Evolutionary conservation across 1,140 invertebrate species (phyloP).

Genomic region (Gonatopus flavifemur): DNA sequence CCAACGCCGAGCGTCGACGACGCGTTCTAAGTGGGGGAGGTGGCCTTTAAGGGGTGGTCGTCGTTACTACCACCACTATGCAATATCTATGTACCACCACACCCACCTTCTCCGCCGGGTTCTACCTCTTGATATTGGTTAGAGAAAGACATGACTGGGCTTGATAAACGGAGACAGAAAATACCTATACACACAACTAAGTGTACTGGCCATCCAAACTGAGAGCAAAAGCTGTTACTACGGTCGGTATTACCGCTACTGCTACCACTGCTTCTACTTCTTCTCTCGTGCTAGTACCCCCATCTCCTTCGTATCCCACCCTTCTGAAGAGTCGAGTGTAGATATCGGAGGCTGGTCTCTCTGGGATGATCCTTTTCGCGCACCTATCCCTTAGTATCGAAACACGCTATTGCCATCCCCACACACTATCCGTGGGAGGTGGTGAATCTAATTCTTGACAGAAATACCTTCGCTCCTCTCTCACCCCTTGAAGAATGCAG

Average conservation of each 20-base stretch:
- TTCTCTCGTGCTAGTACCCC: conserved; percentile 17
- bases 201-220: conserved; percentile 41
- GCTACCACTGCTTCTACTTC: no score
- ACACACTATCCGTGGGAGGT: neutral
- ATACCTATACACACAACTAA: conserved; percentile 44
- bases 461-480: conserved; percentile 14
- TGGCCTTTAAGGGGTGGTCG: conserved; percentile 42
- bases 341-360: conserved; percentile 29
- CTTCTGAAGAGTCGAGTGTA: conserved; percentile 22
- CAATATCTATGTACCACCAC: neutral
- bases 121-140: no score
- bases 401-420: no score
- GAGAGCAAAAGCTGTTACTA: no score
- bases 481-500: conserved; percentile 21
- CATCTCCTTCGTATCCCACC: conserved; percentile 9
- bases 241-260: no score
- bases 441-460: conserved; percentile 28
- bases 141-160: no score
- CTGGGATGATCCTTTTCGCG: conserved; percentile 38
- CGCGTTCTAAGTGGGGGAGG: conserved; percentile 47
- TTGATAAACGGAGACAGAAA: conserved; percentile 26
- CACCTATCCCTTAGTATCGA: conserved; percentile 10
- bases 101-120: conserved; percentile 17
- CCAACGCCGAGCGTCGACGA: conserved; percentile 44
- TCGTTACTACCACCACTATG: conserved; percentile 31